Evolutionary conservation across 2,888 invertebrate species (phyloP).

Genomic region (Aphrophora alni): DNA sequence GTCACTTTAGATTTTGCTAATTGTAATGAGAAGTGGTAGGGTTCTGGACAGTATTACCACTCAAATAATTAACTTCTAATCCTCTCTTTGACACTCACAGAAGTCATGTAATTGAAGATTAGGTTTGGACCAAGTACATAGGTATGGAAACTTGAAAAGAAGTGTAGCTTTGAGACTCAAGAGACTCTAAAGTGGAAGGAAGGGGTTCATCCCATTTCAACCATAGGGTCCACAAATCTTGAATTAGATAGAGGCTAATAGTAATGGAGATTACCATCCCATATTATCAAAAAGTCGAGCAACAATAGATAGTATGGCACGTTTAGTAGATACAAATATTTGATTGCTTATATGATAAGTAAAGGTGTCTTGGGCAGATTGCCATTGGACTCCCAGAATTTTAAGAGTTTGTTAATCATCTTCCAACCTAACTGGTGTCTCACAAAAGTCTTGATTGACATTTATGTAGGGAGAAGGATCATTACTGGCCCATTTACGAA

Average conservation of each 20-base stretch:
- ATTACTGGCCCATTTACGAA: slow-evolving; percentile 18
- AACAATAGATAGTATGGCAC: not conserved
- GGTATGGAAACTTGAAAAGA: not conserved
- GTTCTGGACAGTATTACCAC: not conserved
- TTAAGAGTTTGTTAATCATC: not conserved
- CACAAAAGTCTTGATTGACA: not conserved
- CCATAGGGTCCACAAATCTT: slow-evolving; percentile 3
- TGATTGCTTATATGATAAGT: not conserved
- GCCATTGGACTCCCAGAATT: slow-evolving; percentile 12
- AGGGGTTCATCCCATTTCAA: slow-evolving; percentile 1
- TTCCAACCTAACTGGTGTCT: not conserved
- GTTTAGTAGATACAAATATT: not conserved
- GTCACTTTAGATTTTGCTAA: slow-evolving; percentile 4
- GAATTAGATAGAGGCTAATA: not conserved
- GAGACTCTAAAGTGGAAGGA: not conserved
- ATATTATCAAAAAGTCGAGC: not conserved
- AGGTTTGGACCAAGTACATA: too few relatives aligned
- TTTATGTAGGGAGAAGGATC: not conserved
- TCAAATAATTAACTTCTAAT: not conserved
- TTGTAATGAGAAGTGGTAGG: not conserved
- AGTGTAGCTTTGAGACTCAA: not conserved
- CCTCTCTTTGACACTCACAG: not conserved
- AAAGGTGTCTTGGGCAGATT: not conserved
- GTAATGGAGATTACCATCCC: not conserved
- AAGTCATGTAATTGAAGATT: not conserved